Evolutionary conservation across 2,797 vertebrate species (phyloP), one percentile per base, ranked within the genome.

Genomic region (Eurystomus glaucurus): DNA sequence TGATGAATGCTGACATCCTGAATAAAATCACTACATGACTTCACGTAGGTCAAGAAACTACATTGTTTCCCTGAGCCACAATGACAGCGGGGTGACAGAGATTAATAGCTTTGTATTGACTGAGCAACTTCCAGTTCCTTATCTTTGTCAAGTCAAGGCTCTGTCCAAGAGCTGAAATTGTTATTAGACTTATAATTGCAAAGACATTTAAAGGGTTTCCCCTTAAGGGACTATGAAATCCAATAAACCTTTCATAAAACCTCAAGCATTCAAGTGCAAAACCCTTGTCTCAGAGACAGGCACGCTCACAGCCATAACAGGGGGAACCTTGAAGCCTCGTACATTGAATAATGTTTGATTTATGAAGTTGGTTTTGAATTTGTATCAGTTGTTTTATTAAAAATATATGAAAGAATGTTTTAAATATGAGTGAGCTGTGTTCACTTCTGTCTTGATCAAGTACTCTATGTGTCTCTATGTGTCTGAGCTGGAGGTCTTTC

Each of bases 181-280:
- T 99, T 99, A 99, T 99, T 99, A 99, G 99, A 99, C 98, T 99
- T 99, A 99, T 99, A 99, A 99, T 99, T 99, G 99, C 98, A 96
- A 98, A 99, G 98, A 98, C 98, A 98, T 99, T 99, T 99, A 99
- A 99, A 99, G 99, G 99, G 99, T 99, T 99, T 99, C 98, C 98
- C 99, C 99, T 99, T 98, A 98, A 99, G 99, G 99, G 99, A 98
- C 97, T 97, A 97, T 97, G 97, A 99, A 99, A 99, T 99, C 99
- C 99, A 99, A 99, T 99, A 99, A 99, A 99, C 98, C 99, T 99
- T 99, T 99, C 99, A 98, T 98, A 98, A 98, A 98, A 98, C 97
- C 98, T 98, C 98, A 96, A 98, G 98, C 97, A 88, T 97, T 94
- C 75, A 95, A 97, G 97, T 97, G 96, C 97, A 95, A 97, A 98